phyloP scores from a whole-genome alignment of 2,797 vertebrate species.

The Oophaga sylvatica region DNA sequence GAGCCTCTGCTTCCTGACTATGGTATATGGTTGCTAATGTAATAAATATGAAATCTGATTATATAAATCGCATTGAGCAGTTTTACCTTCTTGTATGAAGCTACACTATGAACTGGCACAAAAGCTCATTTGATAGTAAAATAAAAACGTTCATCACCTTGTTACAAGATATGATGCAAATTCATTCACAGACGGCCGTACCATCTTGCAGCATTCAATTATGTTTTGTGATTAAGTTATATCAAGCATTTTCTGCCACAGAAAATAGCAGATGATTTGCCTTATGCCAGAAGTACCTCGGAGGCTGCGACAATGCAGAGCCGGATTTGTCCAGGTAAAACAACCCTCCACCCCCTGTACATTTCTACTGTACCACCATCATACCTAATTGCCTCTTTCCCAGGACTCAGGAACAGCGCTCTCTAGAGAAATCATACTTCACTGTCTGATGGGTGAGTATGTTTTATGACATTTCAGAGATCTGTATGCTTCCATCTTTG shows the following conservation, averaged over 20 bases:
- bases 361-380: too few species aligned
- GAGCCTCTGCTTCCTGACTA: background rate
- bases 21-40: background rate
- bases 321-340: background rate
- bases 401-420: too few species aligned
- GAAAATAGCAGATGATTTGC: background rate
- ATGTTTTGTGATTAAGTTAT: constrained; percentile 13
- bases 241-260: background rate
- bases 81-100: background rate
- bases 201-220: background rate
- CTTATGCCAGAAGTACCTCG: background rate
- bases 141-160: background rate
- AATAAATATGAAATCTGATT: background rate
- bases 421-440: too few species aligned
- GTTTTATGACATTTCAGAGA: too few species aligned
- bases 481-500: too few species aligned
- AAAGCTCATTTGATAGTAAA: constrained; percentile 8
- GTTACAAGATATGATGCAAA: background rate
- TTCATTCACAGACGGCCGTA: background rate
- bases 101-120: background rate
- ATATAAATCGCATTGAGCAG: background rate
- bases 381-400: too few species aligned
- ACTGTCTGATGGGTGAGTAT: too few species aligned
- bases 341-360: too few species aligned
- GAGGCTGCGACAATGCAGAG: background rate